Percentiles rank a stretch among this genome's conserved stretches.
Evolutionary conservation across 2,113 vertebrate genomes (phyloP).

Genomic region (Tricholaema leucomelas): DNA sequence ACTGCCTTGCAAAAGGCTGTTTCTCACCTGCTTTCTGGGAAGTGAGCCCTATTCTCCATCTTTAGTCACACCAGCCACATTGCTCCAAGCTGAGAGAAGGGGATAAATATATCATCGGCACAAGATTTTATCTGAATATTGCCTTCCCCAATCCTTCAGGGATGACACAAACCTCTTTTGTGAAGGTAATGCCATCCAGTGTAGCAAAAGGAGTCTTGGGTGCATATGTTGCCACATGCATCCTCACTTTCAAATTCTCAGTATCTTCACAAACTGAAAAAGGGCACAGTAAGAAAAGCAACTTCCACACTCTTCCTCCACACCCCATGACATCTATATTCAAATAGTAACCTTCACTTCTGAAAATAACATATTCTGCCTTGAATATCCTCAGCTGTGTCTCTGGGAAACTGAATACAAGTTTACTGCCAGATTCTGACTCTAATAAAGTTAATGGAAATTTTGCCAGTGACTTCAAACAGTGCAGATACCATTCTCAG

Average conservation of each 20-base stretch:
- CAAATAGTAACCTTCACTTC: background rate
- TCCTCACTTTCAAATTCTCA: background rate
- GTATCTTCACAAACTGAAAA: background rate
- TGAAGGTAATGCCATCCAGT: background rate
- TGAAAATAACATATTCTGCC: slow-evolving; percentile 27
- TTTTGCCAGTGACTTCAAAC: slow-evolving; percentile 64
- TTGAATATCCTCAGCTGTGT: slow-evolving; percentile 60
- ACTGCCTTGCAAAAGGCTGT: background rate
- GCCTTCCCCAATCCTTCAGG: background rate
- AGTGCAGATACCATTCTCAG: slow-evolving; percentile 16
- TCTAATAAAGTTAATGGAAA: slow-evolving; percentile 63
- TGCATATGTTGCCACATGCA: background rate
- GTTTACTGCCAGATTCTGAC: slow-evolving; percentile 56
- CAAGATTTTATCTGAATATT: background rate
- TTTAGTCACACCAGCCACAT: background rate
- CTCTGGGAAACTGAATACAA: slow-evolving; percentile 37
- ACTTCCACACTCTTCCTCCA: background rate
- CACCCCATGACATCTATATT: background rate
- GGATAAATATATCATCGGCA: background rate
- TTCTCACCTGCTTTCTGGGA: background rate
- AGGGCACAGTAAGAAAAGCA: background rate
- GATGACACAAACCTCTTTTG: background rate
- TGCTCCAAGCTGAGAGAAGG: background rate
- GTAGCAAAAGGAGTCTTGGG: background rate
- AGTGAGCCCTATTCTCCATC: too few species aligned